phyloP scores from a whole-genome alignment of 2,888 invertebrate species.

The Polia nebulosa region DNA sequence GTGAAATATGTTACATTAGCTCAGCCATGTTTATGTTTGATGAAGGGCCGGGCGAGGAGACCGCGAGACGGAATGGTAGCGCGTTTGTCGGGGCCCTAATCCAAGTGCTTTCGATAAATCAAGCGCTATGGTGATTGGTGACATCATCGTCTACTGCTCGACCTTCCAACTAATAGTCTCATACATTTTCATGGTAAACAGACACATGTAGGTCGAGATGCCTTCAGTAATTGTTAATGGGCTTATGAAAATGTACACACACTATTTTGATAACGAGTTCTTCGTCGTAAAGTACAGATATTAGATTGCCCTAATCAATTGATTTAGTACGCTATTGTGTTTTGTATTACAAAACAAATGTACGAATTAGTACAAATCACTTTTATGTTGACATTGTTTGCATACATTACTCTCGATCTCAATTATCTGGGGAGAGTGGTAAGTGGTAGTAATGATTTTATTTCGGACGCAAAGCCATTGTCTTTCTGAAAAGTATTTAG shows the following conservation, averaged over 20 bases:
- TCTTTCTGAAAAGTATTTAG: slow-evolving; percentile 18
- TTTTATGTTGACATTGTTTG: slow-evolving; percentile 51
- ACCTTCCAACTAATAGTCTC: slow-evolving; percentile 85
- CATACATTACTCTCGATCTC: slow-evolving; percentile 35
- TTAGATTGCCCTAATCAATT: slow-evolving; percentile 59
- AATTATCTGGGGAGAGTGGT: slow-evolving; percentile 28
- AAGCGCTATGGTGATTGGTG: slow-evolving; percentile 83
- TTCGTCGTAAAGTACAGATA: slow-evolving; percentile 49
- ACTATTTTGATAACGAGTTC: slow-evolving; percentile 51
- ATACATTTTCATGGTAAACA: slow-evolving; percentile 81
- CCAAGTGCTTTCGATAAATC: slow-evolving; percentile 86
- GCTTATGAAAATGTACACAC: slow-evolving; percentile 73
- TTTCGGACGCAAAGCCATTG: slow-evolving; percentile 14
- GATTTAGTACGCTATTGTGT: slow-evolving; percentile 52
- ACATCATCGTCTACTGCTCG: slow-evolving; percentile 84
- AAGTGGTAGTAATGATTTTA: slow-evolving; percentile 17
- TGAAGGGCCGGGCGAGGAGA: slow-evolving; percentile 53
- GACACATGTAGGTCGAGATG: slow-evolving; percentile 77
- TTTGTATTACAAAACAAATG: slow-evolving; percentile 26
- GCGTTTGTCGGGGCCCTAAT: slow-evolving; percentile 76
- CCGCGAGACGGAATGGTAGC: neutral
- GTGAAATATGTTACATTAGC: slow-evolving; percentile 66
- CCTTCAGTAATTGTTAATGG: slow-evolving; percentile 80
- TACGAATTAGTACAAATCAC: slow-evolving; percentile 37
- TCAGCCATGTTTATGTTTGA: slow-evolving; percentile 65